These are phyloP conservation scores for Papilio glaucus DNA, from an alignment of 1,140 invertebrate species.

Conservation along the genomic window DNA sequence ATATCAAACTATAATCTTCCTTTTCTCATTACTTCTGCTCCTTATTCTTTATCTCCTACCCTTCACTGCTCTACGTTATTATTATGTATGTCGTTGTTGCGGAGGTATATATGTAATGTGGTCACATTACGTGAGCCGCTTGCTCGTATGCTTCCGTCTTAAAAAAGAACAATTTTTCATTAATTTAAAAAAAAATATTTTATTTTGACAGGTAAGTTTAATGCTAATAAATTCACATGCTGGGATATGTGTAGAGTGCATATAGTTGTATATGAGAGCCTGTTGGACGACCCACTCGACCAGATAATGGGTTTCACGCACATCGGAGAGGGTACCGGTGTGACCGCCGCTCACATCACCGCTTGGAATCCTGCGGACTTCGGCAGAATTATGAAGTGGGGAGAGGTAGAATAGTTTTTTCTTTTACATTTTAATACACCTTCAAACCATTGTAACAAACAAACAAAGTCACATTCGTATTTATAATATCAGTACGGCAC, in stretches of 20 bases:
- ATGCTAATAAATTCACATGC: constrained; percentile 86
- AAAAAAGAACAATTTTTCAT: no score
- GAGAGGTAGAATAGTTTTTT: constrained; percentile 83
- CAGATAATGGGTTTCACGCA: constrained; percentile 89
- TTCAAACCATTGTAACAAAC: no score
- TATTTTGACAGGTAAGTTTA: constrained; percentile 83
- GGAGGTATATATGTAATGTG: no score
- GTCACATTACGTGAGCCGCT: no score
- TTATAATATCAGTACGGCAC: no score
- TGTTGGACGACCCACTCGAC: constrained; percentile 89
- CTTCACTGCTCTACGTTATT: no score
- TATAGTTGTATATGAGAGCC: constrained; percentile 88
- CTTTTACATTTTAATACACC: not conserved
- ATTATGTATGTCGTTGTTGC: no score
- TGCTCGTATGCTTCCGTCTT: no score
- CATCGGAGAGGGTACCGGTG: constrained; percentile 85
- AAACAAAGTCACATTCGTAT: no score
- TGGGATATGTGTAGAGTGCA: constrained; percentile 88
- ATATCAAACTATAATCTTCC: no score
- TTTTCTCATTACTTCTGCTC: no score
- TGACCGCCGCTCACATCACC: constrained; percentile 85
- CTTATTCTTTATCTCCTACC: no score
- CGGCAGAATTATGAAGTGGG: constrained; percentile 87
- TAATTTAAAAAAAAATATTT: not conserved
- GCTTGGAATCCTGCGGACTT: constrained; percentile 88